Conservation (phyloP, 2,113 vertebrate genomes). For the Pterocles orientalis region DNA sequence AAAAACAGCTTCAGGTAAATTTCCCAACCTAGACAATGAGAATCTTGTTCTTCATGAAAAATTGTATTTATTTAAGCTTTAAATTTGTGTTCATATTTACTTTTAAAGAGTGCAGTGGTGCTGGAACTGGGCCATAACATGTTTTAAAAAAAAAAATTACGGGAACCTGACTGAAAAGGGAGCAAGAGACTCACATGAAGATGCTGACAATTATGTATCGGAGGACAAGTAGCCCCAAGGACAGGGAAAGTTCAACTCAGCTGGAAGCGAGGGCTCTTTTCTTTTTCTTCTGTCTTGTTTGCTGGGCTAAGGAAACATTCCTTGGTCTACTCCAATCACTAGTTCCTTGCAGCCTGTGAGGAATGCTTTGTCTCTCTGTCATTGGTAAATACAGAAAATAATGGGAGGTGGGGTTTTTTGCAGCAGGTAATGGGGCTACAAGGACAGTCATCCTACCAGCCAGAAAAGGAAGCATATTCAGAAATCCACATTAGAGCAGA, state of each 20-base stretch:
- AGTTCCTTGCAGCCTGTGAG: background rate
- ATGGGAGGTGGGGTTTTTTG: background rate
- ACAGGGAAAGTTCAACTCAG: background rate
- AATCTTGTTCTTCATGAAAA: slow-evolving; percentile 71
- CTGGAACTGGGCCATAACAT: background rate
- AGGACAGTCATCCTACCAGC: background rate
- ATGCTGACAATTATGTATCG: background rate
- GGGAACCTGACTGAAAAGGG: slow-evolving; percentile 2
- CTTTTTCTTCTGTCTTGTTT: background rate
- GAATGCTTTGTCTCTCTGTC: background rate
- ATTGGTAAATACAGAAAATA: background rate
- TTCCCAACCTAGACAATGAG: slow-evolving; percentile 74
- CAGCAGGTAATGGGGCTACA: background rate
- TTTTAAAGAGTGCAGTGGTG: background rate
- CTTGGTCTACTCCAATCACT: background rate
- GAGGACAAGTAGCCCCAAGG: background rate
- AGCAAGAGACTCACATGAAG: background rate
- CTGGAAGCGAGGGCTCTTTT: background rate
- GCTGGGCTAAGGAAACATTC: background rate
- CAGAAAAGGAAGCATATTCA: background rate
- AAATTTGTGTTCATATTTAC: slow-evolving; percentile 51
- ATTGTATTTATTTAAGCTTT: slow-evolving; percentile 68
- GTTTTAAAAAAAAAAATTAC: background rate
- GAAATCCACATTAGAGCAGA: background rate
- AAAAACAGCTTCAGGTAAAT: slow-evolving; percentile 59